phyloP scores from a whole-genome alignment of 2,113 vertebrate genomes.

The Sardina pilchardus region DNA sequence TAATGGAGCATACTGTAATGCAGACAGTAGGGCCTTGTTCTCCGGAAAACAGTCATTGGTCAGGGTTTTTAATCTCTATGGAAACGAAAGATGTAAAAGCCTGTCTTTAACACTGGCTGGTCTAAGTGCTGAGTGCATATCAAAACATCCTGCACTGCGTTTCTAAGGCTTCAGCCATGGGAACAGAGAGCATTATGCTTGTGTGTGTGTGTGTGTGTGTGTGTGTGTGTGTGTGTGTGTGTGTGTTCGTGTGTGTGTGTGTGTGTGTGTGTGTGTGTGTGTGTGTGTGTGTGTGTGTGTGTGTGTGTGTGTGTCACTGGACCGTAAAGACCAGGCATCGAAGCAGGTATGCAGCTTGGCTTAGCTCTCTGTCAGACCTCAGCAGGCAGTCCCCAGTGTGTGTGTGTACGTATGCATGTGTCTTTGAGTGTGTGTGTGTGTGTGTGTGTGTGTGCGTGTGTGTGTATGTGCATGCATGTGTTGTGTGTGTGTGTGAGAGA shows the following conservation, averaged over 20 bases:
- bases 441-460: too few species aligned
- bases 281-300: constrained; percentile 37
- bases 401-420: too few species aligned
- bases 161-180: neutral
- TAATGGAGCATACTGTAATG: neutral
- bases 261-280: constrained; percentile 37
- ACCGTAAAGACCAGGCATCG: constrained; percentile 48
- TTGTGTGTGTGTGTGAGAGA: constrained; percentile 25
- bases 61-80: neutral
- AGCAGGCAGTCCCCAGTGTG: constrained; percentile 44
- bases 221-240: constrained; percentile 31
- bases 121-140: too few species aligned
- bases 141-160: neutral
- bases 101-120: neutral
- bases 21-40: too few species aligned
- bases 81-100: neutral
- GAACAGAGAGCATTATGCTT: neutral
- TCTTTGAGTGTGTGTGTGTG: too few species aligned
- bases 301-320: constrained; percentile 27
- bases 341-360: constrained; percentile 55
- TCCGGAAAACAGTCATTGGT: neutral
- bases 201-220: constrained; percentile 33
- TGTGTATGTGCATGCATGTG: too few species aligned
- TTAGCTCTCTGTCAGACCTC: constrained; percentile 54
- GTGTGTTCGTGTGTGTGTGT: constrained; percentile 27